Percentiles rank a stretch among this genome's conserved stretches.
Evolutionary conservation across 2,888 invertebrate genomes (phyloP).

Genomic region (Dermolepida albohirtum): DNA sequence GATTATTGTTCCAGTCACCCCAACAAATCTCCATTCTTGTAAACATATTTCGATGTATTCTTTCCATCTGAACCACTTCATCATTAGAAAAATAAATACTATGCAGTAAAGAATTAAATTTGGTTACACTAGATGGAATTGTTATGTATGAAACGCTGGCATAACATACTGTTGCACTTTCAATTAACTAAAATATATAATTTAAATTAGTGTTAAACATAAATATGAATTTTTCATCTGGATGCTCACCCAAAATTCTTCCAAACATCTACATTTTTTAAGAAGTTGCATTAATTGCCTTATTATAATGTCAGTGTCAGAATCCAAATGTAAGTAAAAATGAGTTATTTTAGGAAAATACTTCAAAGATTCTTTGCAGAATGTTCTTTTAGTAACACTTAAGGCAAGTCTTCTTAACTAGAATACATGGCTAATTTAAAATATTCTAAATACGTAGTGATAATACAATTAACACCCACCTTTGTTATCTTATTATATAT

Average conservation of each 20-base stretch:
- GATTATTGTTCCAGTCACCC: slow-evolving; percentile 12
- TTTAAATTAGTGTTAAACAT: not conserved
- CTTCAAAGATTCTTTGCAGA: slow-evolving; percentile 33
- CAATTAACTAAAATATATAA: slow-evolving; percentile 32
- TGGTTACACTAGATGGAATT: slow-evolving; percentile 15
- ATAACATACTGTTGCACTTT: slow-evolving; percentile 17
- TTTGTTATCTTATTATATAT: slow-evolving; percentile 18
- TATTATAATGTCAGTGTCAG: slow-evolving; percentile 16
- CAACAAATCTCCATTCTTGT: slow-evolving; percentile 22
- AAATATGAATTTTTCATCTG: not conserved
- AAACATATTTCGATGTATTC: slow-evolving; percentile 24
- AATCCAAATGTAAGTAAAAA: slow-evolving; percentile 36
- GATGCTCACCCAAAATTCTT: slow-evolving; percentile 37
- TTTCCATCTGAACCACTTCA: slow-evolving; percentile 23
- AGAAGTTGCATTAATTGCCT: slow-evolving; percentile 6
- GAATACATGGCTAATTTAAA: slow-evolving; percentile 1
- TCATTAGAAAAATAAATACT: slow-evolving; percentile 30
- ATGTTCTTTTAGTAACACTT: slow-evolving; percentile 36
- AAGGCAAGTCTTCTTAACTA: slow-evolving; percentile 32
- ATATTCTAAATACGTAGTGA: not conserved
- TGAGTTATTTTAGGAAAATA: slow-evolving; percentile 36
- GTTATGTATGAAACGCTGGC: not conserved
- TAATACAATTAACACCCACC: slow-evolving; percentile 12
- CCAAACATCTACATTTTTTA: slow-evolving; percentile 14
- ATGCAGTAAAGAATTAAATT: slow-evolving; percentile 28